A percentile compares a stretch with the other conserved stretches of the same genome.
These are phyloP conservation scores for Dendrocincla tyrannina DNA, from an alignment of 2,797 vertebrate species.

Conservation along the genomic window DNA sequence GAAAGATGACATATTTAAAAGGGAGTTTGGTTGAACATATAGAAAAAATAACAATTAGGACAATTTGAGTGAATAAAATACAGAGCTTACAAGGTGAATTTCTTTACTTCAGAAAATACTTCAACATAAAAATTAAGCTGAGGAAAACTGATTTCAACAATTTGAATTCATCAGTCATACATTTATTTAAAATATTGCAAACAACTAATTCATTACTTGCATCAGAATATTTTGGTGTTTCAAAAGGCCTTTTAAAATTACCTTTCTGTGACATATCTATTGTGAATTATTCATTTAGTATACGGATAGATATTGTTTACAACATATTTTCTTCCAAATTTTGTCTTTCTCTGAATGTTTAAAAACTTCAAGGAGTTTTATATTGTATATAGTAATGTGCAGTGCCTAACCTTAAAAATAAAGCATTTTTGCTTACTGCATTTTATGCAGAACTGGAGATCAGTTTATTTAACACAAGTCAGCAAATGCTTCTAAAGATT, in stretches of 20 bases:
- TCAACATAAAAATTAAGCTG: conserved; percentile 27
- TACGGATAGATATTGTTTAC: conserved; percentile 42
- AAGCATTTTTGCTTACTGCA: not conserved
- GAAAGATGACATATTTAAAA: not conserved
- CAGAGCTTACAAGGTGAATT: not conserved
- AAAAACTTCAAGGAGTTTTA: conserved; percentile 12
- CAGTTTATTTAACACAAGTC: not conserved
- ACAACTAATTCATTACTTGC: conserved; percentile 47
- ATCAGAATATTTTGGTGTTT: conserved; percentile 35
- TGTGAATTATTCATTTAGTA: conserved; percentile 56
- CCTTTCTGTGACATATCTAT: conserved; percentile 20
- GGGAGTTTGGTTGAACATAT: not conserved
- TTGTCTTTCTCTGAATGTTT: conserved; percentile 60
- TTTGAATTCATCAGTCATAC: conserved; percentile 21
- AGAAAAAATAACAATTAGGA: conserved; percentile 7
- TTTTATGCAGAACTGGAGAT: not conserved
- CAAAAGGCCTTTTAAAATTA: conserved; percentile 38
- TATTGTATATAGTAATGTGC: not conserved
- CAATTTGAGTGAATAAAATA: not conserved
- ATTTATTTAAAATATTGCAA: conserved; percentile 53
- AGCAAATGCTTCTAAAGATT: not conserved
- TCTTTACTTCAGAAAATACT: conserved; percentile 29
- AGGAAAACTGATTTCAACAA: conserved; percentile 38
- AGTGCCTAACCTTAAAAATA: not conserved
- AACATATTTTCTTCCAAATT: conserved; percentile 53